phyloP scores from a whole-genome alignment of 2,797 vertebrate genomes.

The Alcedo atthis region DNA sequence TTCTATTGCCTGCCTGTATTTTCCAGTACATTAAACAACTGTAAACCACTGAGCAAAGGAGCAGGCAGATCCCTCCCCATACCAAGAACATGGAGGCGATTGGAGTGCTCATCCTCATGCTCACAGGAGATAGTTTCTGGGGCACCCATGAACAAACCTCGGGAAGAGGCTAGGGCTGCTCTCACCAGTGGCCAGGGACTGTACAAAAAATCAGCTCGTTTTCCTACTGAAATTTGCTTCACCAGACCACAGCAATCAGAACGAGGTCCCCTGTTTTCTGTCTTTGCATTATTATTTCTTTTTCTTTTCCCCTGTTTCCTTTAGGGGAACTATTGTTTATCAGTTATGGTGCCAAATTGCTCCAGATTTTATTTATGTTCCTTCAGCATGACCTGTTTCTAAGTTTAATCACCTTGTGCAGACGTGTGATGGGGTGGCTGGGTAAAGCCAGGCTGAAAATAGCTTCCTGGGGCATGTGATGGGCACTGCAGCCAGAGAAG shows the following conservation, averaged over 20 bases:
- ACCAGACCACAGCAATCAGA: not conserved
- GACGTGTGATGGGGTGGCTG: not conserved
- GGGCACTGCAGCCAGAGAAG: not conserved
- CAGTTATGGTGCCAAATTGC: not conserved
- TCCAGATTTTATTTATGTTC: not conserved
- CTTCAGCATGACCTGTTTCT: not conserved
- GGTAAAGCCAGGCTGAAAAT: not conserved
- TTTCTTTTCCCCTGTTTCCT: not conserved
- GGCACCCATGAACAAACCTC: not conserved
- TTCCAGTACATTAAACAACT: not conserved
- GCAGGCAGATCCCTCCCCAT: not conserved
- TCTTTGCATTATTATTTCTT: not conserved
- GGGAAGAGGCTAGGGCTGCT: not conserved
- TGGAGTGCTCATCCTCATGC: rapidly evolving
- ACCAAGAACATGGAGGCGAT: not conserved
- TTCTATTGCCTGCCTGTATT: not conserved
- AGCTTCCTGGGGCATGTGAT: not conserved
- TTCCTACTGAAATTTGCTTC: not conserved
- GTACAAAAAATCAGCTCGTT: not conserved
- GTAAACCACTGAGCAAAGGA: not conserved
- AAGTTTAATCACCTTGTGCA: not conserved
- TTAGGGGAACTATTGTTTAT: not conserved
- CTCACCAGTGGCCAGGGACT: not conserved
- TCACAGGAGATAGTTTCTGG: not conserved
- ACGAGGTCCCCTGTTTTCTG: not conserved